Evolutionary conservation across 2,113 vertebrate species (phyloP), one percentile per base, ranked within the genome.

Genomic region (Circaetus cinerascens): DNA sequence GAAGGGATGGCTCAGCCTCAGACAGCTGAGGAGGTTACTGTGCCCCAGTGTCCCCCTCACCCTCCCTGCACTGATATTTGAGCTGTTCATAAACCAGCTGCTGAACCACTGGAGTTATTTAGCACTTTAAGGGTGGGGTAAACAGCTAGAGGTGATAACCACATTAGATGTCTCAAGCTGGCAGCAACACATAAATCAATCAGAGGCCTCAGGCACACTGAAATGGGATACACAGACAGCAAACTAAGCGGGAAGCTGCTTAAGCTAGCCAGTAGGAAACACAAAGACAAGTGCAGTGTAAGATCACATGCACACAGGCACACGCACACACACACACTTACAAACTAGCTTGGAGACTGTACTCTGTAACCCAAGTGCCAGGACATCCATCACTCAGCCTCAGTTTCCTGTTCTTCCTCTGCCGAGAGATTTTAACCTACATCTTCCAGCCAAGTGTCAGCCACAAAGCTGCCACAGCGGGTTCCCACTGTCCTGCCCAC

Each of bases 61-160:
- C 83, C 89, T 60, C 62, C 84, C 81, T 53, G 40, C 76, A 27
- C 81, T 79, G 91, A 78, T 94, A 91, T 88, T 96, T 94, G 93
- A 96, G 92, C 91, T 93, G 84, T 72, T 95, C 77, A 78, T 55
- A 96, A 95, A 93, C 86, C 95, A 97, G 95, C 86, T 93, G 95
- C 68, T 67, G 80, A 97, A 87, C 91, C 89, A 93, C 86, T 96
- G 94, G 87, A 93, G 81, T 89, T 96, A 90, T 91, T 97, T 72
- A 97, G 95, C 77, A 68, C 87, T 90, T 89, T 48, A 60, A 86
- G 93, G 93, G 92, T 73, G 96, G 92, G 62, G 96, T 90, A 92
- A 96, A 94, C 90, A 96, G 90, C 93, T 96, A 91, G 95, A 96
- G 92, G 95, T 96, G 96, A 97, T 95, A 97, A 96, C 93, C 96